A percentile compares a stretch with the other conserved stretches of the same genome.
These are phyloP conservation scores for Mnemiopsis leidyi DNA, from an alignment of 37 sponge, comb jelly and placozoan genomes.

Conservation along the genomic window DNA sequence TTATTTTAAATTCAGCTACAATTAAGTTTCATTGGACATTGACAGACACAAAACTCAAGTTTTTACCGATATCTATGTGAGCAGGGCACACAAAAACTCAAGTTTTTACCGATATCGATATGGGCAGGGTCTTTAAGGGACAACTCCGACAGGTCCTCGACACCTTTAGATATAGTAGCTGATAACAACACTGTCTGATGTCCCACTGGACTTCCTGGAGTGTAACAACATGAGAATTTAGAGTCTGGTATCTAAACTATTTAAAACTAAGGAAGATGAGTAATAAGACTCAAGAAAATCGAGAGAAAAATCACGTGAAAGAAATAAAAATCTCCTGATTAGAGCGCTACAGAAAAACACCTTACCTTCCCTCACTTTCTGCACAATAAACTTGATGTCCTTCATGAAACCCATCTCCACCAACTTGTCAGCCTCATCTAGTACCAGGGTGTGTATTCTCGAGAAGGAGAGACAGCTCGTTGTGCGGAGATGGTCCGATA, in stretches of 20 bases:
- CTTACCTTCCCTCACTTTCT: slow-evolving; percentile 19
- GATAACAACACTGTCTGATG: slow-evolving; percentile 20
- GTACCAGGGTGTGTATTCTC: not conserved
- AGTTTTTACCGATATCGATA: slow-evolving; percentile 12
- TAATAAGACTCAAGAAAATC: no score
- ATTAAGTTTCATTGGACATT: no score
- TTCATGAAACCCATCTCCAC: slow-evolving; percentile 61
- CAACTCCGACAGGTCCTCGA: slow-evolving; percentile 31
- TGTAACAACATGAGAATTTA: not conserved
- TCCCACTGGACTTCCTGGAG: not conserved
- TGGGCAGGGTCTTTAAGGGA: not conserved
- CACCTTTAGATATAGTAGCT: slow-evolving; percentile 25
- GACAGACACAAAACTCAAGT: no score
- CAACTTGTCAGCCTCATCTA: slow-evolving; percentile 20
- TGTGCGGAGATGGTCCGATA: slow-evolving; percentile 14
- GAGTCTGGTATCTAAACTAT: not conserved
- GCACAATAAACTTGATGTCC: slow-evolving; percentile 3
- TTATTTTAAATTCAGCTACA: no score
- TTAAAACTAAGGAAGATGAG: not conserved
- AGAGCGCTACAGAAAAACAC: no score
- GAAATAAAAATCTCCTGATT: no score
- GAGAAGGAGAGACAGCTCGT: slow-evolving; percentile 13
- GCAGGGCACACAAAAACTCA: no score
- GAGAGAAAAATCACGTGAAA: no score
- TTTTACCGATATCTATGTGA: not conserved